Evolutionary conservation across 2,888 invertebrate species (phyloP).

Genomic region (Drosophila aldrichi): DNA sequence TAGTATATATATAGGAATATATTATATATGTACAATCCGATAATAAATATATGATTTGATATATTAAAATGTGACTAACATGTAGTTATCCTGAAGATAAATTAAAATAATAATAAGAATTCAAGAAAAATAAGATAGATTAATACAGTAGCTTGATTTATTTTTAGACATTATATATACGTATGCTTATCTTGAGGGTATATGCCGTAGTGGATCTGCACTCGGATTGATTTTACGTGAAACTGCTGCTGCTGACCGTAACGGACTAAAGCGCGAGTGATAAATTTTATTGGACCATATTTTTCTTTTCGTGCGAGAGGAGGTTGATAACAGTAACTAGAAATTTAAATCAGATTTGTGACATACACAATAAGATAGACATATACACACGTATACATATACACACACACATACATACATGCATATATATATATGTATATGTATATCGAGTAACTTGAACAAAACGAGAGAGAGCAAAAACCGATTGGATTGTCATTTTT

Average conservation of each 20-base stretch:
- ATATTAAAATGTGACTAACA: too few species aligned
- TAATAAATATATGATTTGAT: too few species aligned
- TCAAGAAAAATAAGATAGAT: too few species aligned
- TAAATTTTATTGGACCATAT: neutral
- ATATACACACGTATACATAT: neutral
- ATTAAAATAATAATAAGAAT: too few species aligned
- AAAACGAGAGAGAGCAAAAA: neutral
- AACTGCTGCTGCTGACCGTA: neutral
- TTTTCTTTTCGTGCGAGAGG: neutral
- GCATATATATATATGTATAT: neutral
- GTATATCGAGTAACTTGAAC: neutral
- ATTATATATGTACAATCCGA: too few species aligned
- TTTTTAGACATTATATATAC: neutral
- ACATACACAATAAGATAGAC: neutral
- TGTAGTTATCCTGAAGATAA: too few species aligned
- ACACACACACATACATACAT: neutral
- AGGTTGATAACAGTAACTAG: slow-evolving; percentile 6
- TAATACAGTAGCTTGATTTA: neutral
- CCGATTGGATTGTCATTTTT: neutral
- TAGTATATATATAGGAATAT: too few species aligned
- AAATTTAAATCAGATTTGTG: slow-evolving; percentile 1
- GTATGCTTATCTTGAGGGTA: neutral
- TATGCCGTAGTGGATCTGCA: neutral
- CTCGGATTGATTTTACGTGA: neutral
- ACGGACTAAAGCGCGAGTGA: neutral